Percentiles rank a stretch among this genome's conserved stretches.
phyloP scores from a whole-genome alignment of 2,888 invertebrate species.

The Uloborus plumipes region DNA sequence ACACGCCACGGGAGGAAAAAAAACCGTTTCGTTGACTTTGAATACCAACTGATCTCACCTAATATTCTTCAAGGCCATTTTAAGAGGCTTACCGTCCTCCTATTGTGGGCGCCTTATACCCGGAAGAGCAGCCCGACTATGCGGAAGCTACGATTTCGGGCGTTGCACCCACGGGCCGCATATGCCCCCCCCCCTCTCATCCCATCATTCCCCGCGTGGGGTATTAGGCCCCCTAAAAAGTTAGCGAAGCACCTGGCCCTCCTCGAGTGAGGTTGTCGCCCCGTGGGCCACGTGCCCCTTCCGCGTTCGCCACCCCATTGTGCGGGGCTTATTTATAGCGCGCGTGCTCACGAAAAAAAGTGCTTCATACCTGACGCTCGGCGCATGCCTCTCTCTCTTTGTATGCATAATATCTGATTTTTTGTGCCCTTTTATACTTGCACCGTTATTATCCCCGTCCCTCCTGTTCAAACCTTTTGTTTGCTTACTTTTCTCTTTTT shows the following conservation, averaged over 20 bases:
- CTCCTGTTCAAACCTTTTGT: background rate
- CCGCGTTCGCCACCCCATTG: conserved; percentile 26
- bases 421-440: conserved; percentile 19
- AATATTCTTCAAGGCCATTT: conserved; percentile 41
- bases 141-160: conserved; percentile 38
- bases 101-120: conserved; percentile 17
- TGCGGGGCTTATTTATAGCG: conserved; percentile 34
- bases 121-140: conserved; percentile 34
- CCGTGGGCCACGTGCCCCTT: conserved; percentile 31
- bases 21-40: too few relatives aligned
- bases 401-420: conserved; percentile 24
- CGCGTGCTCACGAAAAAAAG: conserved; percentile 5
- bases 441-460: conserved; percentile 8
- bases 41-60: conserved; percentile 5
- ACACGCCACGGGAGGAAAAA: too few relatives aligned
- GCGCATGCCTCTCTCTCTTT: conserved; percentile 43
- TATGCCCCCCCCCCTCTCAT: conserved; percentile 26
- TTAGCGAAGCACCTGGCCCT: conserved; percentile 40
- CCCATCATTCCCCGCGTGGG: background rate
- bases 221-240: conserved; percentile 1
- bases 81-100: conserved; percentile 19
- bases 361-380: conserved; percentile 45
- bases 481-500: background rate
- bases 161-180: conserved; percentile 44
- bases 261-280: conserved; percentile 49